Evolutionary conservation across 2,113 vertebrate genomes (phyloP).

Genomic region (Lophotis ruficrista): DNA sequence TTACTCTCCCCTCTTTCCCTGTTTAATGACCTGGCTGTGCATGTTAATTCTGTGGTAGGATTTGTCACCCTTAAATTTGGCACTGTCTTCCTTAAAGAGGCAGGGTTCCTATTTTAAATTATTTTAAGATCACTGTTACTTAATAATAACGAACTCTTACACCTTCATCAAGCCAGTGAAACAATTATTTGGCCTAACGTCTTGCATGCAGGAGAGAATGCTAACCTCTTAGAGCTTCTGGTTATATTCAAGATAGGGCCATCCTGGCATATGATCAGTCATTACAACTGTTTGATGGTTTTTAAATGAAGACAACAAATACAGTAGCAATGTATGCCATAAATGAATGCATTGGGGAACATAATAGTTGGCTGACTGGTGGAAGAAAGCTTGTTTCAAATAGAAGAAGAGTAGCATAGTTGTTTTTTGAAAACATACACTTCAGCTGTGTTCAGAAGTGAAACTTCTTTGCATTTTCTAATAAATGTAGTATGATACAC

Average conservation of each 20-base stretch:
- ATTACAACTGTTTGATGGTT: background rate
- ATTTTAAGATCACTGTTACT: background rate
- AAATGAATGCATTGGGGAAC: background rate
- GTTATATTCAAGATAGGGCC: background rate
- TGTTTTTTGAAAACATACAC: background rate
- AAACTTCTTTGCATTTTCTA: background rate
- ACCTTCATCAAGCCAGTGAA: background rate
- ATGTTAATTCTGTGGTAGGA: background rate
- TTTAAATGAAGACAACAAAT: background rate
- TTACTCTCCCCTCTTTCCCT: background rate
- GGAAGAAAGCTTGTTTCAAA: background rate
- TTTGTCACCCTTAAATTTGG: background rate
- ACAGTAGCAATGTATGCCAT: background rate
- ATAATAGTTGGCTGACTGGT: background rate
- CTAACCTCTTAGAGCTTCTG: background rate
- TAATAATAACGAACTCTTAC: background rate
- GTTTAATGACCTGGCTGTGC: background rate
- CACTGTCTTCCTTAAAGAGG: background rate
- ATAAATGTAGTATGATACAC: background rate
- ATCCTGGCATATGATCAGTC: background rate
- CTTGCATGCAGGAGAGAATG: background rate
- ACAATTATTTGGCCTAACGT: background rate
- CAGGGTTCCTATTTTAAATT: background rate
- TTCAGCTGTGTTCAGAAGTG: background rate
- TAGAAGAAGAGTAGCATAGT: background rate